phyloP scores from a whole-genome alignment of 2,113 vertebrate genomes.

The Thamnaconus septentrionalis region DNA sequence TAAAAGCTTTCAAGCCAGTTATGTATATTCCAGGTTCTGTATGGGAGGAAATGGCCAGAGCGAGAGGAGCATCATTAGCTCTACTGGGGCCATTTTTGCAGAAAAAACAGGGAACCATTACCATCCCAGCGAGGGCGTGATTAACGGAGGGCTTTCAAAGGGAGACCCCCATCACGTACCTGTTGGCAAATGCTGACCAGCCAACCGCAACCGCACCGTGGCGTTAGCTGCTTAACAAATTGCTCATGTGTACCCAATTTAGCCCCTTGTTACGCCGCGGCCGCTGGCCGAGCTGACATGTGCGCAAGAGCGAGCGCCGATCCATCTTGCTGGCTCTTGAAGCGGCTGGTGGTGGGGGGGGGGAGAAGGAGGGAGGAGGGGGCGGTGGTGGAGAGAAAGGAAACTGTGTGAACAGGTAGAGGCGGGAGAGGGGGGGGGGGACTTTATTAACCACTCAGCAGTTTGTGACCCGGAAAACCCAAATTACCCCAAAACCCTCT shows the following conservation, averaged over 20 bases:
- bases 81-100: background rate
- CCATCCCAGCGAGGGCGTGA: slow-evolving; percentile 36
- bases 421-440: slow-evolving; percentile 36
- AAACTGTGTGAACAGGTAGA: slow-evolving; percentile 74
- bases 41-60: no score
- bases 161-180: slow-evolving; percentile 47
- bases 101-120: slow-evolving; percentile 34
- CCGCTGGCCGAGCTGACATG: slow-evolving; percentile 46
- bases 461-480: slow-evolving; percentile 76
- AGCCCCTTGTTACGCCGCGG: slow-evolving; percentile 55
- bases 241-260: slow-evolving; percentile 72
- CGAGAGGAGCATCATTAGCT: slow-evolving; percentile 13
- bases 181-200: slow-evolving; percentile 71
- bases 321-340: slow-evolving; percentile 55
- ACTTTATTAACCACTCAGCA: slow-evolving; percentile 78
- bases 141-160: slow-evolving; percentile 50
- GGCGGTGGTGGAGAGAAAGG: slow-evolving; percentile 46
- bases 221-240: slow-evolving; percentile 74
- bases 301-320: slow-evolving; percentile 51
- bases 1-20: no score
- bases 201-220: slow-evolving; percentile 45
- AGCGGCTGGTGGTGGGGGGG: slow-evolving; percentile 24
- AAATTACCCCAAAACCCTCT: slow-evolving; percentile 75
- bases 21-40: no score
- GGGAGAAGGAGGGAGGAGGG: no score